A percentile compares a stretch with the other conserved stretches of the same genome.
Conservation (phyloP, 2,888 invertebrate genomes). For the Coenonympha arcania region DNA sequence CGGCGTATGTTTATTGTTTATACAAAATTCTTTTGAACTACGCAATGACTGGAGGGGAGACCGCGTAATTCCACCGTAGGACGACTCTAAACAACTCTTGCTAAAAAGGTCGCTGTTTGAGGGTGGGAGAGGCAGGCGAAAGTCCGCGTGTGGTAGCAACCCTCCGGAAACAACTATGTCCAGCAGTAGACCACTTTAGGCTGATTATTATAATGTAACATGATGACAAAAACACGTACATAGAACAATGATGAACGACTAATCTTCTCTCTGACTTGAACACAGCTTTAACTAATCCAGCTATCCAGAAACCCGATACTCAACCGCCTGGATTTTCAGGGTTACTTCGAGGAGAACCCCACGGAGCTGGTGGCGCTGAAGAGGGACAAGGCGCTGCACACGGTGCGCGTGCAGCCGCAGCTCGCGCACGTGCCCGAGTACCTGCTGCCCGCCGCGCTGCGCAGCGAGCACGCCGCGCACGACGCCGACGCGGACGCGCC, state of each 20-base stretch:
- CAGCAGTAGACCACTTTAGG: no score
- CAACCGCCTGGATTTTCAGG: constrained; percentile 53
- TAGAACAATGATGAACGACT: constrained; percentile 66
- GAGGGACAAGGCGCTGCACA: constrained; percentile 89
- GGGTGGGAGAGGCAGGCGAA: no score
- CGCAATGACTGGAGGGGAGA: no score
- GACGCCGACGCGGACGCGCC: constrained; percentile 46
- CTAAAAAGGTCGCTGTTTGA: no score
- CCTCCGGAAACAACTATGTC: no score
- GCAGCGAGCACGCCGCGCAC: constrained; percentile 76
- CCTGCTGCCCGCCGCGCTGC: constrained; percentile 84
- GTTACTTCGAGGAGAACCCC: constrained; percentile 94
- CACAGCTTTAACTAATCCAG: background rate
- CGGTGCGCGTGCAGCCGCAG: constrained; percentile 87
- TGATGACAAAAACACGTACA: constrained; percentile 47
- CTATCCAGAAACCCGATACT: background rate
- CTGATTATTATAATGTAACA: constrained; percentile 16
- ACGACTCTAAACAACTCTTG: no score
- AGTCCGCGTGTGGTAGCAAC: no score
- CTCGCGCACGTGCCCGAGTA: constrained; percentile 95
- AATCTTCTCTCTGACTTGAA: constrained; percentile 67
- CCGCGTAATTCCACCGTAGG: no score
- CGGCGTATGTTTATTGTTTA: no score
- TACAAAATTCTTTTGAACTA: no score
- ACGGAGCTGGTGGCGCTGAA: constrained; percentile 87